A percentile compares a stretch with the other conserved stretches of the same genome.
Conservation (phyloP, 2,113 vertebrate genomes). For the Phrynocephalus versicolor region DNA sequence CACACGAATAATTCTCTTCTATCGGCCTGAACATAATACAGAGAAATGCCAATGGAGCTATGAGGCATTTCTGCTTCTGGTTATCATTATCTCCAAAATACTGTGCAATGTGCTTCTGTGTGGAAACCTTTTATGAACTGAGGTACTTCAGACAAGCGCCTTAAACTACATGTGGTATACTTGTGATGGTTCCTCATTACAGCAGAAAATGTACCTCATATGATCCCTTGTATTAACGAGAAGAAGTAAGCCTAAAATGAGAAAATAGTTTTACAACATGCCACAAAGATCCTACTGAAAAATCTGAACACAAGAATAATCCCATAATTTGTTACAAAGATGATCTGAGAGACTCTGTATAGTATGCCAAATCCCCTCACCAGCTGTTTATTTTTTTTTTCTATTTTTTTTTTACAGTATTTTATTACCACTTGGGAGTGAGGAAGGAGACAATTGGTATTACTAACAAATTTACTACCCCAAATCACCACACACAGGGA, state of each 20-base stretch:
- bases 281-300: background rate
- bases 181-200: constrained; percentile 30
- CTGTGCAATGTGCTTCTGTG: background rate
- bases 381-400: background rate
- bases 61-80: constrained; percentile 21
- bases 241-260: constrained; percentile 17
- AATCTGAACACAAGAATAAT: background rate
- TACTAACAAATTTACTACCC: background rate
- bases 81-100: constrained; percentile 41
- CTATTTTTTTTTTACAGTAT: too few species aligned
- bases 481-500: background rate
- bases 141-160: constrained; percentile 24
- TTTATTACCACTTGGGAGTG: too few species aligned
- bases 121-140: constrained; percentile 46
- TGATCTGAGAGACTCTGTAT: background rate
- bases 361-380: background rate
- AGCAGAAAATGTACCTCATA: constrained; percentile 9
- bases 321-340: constrained; percentile 6
- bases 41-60: constrained; percentile 38
- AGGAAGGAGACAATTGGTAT: background rate
- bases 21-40: constrained; percentile 30
- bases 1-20: constrained; percentile 15
- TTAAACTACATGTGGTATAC: constrained; percentile 15
- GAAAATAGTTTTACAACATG: background rate
- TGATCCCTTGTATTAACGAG: constrained; percentile 19